Evolutionary conservation across 2,113 vertebrate genomes (phyloP).

Genomic region (Rhabdomys dilectus): DNA sequence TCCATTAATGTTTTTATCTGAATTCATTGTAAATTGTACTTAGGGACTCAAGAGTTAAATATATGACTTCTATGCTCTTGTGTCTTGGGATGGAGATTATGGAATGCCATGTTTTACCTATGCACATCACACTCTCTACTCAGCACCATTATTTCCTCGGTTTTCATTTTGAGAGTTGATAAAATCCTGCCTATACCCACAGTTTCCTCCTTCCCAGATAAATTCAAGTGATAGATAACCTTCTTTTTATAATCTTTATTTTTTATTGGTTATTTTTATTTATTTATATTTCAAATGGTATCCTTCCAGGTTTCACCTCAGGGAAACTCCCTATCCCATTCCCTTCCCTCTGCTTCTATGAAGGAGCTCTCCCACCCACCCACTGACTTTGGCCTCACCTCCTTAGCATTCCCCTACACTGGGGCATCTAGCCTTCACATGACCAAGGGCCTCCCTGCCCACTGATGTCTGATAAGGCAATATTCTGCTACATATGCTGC

Average conservation of each 20-base stretch:
- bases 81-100: not conserved
- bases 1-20: not conserved
- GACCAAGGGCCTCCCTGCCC: no score
- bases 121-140: not conserved
- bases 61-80: not conserved
- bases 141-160: not conserved
- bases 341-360: no score
- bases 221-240: not conserved
- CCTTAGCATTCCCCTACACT: no score
- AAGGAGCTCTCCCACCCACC: no score
- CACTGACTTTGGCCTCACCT: no score
- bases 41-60: not conserved
- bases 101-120: not conserved
- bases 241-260: not conserved
- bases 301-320: no score
- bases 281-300: no score
- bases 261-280: no score
- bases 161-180: not conserved
- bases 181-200: not conserved
- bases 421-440: no score
- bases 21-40: not conserved
- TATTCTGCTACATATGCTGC: no score
- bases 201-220: not conserved
- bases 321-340: no score
- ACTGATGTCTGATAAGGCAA: no score